Base-by-base conservation (phyloP, 2,113 vertebrate species). In the Gopherus evgoodei region DNA sequence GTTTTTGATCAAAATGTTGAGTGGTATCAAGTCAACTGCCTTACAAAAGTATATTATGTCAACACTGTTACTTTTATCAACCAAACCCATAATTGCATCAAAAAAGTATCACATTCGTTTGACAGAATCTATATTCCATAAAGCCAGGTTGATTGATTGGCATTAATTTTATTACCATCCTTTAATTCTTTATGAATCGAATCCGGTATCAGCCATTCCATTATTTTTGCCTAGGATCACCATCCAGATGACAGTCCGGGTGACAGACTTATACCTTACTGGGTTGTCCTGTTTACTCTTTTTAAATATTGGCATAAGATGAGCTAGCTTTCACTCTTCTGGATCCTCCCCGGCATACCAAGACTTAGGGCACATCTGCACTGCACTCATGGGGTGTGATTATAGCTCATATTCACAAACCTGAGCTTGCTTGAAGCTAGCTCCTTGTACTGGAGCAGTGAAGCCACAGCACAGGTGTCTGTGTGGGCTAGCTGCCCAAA, bases 241-340 rank as follows among this genome's bases (percentile, higher is more conserved):
- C 7, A 76, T 79, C 81, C 0, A 2, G 82, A 86, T 91, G 94
- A 69, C 91, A 92, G 80, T 78, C 80, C 0, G 3, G 80, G 86
- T 93, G 93, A 69, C 93, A 92, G 93, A 65, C 22, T 90, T 35
- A 27, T 89, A 79, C 8, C 96, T 92, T 79, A 91, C 88, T 86
- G 6, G 90, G 10, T 91, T 57, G 87, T 78, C 95, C 88, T 90
- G 0, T 0, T 1, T 86, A 27, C 54, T 53, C 7, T 0, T 8
- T 5, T 24, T 88, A 54, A 79, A 11, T 0, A 19, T 59, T 79
- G 83, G 16, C 91, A 35, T 0, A 0, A 22, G 75, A 1, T 3
- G 1, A 6, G 65, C 81, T 8, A 16, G 29, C 59, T 31, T 6
- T 31, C 31, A 35, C 29, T 35, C 59, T 65, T 35, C 14, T 2